These are phyloP conservation scores for Hyles vespertilio DNA, from an alignment of 1,140 invertebrate species.

Conservation along the genomic window DNA sequence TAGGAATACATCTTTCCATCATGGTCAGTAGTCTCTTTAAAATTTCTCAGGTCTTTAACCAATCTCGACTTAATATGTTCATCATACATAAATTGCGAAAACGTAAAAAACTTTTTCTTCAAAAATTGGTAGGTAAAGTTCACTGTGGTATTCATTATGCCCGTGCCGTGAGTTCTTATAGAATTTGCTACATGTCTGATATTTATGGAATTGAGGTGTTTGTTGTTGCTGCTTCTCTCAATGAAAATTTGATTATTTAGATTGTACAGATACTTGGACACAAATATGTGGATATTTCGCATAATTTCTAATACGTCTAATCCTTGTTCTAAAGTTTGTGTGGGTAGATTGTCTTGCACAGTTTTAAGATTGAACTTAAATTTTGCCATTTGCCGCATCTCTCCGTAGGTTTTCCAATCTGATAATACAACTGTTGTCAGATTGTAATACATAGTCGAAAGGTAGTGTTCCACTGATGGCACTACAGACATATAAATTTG, in stretches of 20 bases:
- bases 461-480: slow-evolving; percentile 90
- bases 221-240: slow-evolving; percentile 93
- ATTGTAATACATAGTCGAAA: slow-evolving; percentile 98
- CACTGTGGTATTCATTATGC: slow-evolving; percentile 97
- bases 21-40: slow-evolving; percentile 78
- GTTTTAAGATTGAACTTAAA: slow-evolving; percentile 90
- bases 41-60: slow-evolving; percentile 90
- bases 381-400: slow-evolving; percentile 95
- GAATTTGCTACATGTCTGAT: slow-evolving; percentile 98
- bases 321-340: slow-evolving; percentile 97
- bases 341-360: slow-evolving; percentile 94
- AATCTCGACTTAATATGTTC: slow-evolving; percentile 98
- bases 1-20: slow-evolving; percentile 84
- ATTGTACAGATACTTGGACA: slow-evolving; percentile 96
- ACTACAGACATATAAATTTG: slow-evolving; percentile 62
- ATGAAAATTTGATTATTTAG: slow-evolving; percentile 98
- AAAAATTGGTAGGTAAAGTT: slow-evolving; percentile 99
- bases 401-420: slow-evolving; percentile 97
- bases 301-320: slow-evolving; percentile 99
- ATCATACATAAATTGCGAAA: slow-evolving; percentile 98
- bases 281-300: slow-evolving; percentile 97
- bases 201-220: slow-evolving; percentile 97
- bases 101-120: slow-evolving; percentile 93
- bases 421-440: slow-evolving; percentile 97
- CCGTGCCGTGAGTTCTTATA: slow-evolving; percentile 97